A percentile compares a stretch with the other conserved stretches of the same genome.
Evolutionary conservation across 64 coral and sea anemone species (phyloP).

Genomic region (Stichodactyla helianthus): DNA sequence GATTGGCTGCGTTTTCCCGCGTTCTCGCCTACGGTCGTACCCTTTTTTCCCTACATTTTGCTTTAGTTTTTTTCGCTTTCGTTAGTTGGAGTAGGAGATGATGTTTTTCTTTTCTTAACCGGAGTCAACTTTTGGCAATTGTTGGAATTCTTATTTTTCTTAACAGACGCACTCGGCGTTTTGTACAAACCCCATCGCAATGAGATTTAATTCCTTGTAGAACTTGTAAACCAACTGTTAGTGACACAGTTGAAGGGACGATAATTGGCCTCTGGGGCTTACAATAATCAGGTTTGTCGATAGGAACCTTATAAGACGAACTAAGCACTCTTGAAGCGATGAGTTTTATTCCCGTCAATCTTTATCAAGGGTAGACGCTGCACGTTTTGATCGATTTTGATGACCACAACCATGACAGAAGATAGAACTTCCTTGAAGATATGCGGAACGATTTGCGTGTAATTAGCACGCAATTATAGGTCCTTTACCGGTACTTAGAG

Average conservation of each 20-base stretch:
- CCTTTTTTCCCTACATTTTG: background rate
- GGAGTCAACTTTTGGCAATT: too few species aligned
- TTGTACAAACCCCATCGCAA: background rate
- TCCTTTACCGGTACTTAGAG: constrained; percentile 15
- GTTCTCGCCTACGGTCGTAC: background rate
- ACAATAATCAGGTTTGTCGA: background rate
- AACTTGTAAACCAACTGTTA: background rate
- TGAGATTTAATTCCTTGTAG: background rate
- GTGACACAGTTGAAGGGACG: background rate
- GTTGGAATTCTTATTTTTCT: too few species aligned
- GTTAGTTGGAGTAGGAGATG: background rate
- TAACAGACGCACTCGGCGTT: too few species aligned
- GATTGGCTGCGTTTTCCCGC: background rate
- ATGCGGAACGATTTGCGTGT: background rate
- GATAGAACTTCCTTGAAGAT: background rate
- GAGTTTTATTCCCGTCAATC: background rate
- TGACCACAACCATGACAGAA: background rate
- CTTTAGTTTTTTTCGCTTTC: background rate
- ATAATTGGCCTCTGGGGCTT: constrained; percentile 5
- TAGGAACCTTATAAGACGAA: background rate
- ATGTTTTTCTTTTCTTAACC: background rate
- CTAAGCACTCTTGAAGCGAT: constrained; percentile 11
- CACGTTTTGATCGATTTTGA: background rate
- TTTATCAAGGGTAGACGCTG: background rate
- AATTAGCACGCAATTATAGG: constrained; percentile 2